Evolutionary conservation across 1,140 invertebrate genomes (phyloP).

Genomic region (Aphaenogaster ashmeadi): DNA sequence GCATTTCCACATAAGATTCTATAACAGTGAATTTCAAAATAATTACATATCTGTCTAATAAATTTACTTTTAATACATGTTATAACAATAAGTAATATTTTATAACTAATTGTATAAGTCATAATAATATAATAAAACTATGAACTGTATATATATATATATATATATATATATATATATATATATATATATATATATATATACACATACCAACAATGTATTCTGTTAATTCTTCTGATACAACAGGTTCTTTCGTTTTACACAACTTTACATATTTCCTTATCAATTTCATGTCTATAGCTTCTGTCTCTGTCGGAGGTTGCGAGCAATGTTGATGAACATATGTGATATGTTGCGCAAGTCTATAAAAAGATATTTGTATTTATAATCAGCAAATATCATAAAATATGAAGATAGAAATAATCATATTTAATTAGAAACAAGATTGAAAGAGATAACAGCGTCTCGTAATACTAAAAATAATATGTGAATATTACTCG

Average conservation of each 20-base stretch:
- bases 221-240: conserved; percentile 96
- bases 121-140: conserved; percentile 28
- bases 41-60: conserved; percentile 14
- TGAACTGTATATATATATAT: conserved; percentile 15
- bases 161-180: conserved; percentile 35
- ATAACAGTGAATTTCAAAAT: conserved; percentile 67
- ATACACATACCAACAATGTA: conserved; percentile 94
- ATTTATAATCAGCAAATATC: conserved; percentile 5
- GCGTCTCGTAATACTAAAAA: not conserved
- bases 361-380: conserved; percentile 85
- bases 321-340: conserved; percentile 97
- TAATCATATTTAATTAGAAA: not conserved
- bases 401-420: conserved; percentile 30
- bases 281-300: conserved; percentile 97
- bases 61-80: not conserved
- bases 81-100: conserved; percentile 1
- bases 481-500: not conserved
- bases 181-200: not conserved
- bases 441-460: not conserved
- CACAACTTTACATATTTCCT: conserved; percentile 97
- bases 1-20: conserved; percentile 97
- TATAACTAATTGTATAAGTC: conserved; percentile 27
- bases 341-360: conserved; percentile 99
- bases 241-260: conserved; percentile 94
- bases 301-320: conserved; percentile 92